phyloP scores from a whole-genome alignment of 2,888 invertebrate species.

The Cenopis cana region DNA sequence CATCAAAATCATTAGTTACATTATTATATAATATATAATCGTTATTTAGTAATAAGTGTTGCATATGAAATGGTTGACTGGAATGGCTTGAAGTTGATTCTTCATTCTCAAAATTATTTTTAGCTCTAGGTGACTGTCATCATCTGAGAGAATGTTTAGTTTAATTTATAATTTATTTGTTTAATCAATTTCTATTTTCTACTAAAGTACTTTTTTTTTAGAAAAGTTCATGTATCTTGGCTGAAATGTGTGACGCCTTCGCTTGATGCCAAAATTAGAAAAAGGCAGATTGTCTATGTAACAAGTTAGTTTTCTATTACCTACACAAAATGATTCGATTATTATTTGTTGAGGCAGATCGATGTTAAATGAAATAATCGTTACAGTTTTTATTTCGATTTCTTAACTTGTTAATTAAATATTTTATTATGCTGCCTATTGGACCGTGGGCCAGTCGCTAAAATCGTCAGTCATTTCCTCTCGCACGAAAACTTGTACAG shows the following conservation, averaged over 20 bases:
- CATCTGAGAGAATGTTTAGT: not conserved
- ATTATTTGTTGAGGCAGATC: not conserved
- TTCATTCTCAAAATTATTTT: not conserved
- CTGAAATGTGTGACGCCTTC: not conserved
- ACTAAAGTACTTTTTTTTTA: no score
- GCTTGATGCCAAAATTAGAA: not conserved
- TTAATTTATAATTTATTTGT: no score
- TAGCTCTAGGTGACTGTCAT: not conserved
- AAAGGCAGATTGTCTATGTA: not conserved
- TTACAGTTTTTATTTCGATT: not conserved
- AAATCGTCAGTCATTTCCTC: no score
- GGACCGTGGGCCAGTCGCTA: no score
- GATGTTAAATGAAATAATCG: not conserved
- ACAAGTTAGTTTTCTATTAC: slow-evolving; percentile 15
- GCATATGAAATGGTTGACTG: not conserved
- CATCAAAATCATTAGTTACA: not conserved
- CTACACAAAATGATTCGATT: slow-evolving; percentile 16
- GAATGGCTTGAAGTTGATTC: not conserved
- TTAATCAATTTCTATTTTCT: no score
- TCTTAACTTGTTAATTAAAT: no score
- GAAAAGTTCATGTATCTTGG: no score
- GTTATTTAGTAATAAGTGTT: not conserved
- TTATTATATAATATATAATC: not conserved
- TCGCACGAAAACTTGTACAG: no score
- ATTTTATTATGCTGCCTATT: no score